phyloP scores from a whole-genome alignment of 1,140 invertebrate species.

The Thrips palmi region DNA sequence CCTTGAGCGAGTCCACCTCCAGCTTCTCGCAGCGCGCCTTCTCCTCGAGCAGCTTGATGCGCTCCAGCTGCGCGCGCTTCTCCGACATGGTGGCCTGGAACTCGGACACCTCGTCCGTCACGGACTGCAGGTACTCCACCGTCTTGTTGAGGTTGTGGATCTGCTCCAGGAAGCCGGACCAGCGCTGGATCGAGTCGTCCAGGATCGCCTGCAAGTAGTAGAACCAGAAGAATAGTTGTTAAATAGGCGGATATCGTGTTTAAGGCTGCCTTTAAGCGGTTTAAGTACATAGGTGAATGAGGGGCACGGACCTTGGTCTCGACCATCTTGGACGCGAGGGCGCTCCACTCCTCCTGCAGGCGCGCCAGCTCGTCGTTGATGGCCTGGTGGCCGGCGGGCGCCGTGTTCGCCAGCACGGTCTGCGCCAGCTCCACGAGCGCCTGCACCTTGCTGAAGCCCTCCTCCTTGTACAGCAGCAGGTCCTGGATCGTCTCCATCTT shows the following conservation, averaged over 20 bases:
- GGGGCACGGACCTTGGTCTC: constrained; percentile 44
- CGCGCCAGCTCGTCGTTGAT: constrained; percentile 68
- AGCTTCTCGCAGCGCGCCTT: constrained; percentile 80
- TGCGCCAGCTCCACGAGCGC: constrained; percentile 74
- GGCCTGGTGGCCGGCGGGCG: constrained; percentile 63
- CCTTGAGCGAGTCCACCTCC: constrained; percentile 75
- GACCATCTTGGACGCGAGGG: constrained; percentile 67
- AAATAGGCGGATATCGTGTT: too few species aligned
- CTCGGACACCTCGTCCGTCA: constrained; percentile 49
- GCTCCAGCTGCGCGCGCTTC: constrained; percentile 67
- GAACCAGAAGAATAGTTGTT: background rate
- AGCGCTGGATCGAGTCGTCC: constrained; percentile 79
- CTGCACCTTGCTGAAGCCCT: constrained; percentile 74
- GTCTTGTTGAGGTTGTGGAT: constrained; percentile 70
- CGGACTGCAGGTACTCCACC: constrained; percentile 53
- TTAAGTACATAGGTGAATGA: background rate
- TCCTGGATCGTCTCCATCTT: constrained; percentile 68
- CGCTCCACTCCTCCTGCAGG: constrained; percentile 80
- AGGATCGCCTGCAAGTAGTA: constrained; percentile 35
- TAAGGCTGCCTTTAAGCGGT: background rate
- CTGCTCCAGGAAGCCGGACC: constrained; percentile 73
- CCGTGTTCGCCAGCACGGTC: constrained; percentile 81
- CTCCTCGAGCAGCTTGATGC: constrained; percentile 69
- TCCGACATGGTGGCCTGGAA: constrained; percentile 65
- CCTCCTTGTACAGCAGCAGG: constrained; percentile 71